Conservation (phyloP, 35 echinoderm and acorn worm species). For the Nesometra sesokonis region DNA sequence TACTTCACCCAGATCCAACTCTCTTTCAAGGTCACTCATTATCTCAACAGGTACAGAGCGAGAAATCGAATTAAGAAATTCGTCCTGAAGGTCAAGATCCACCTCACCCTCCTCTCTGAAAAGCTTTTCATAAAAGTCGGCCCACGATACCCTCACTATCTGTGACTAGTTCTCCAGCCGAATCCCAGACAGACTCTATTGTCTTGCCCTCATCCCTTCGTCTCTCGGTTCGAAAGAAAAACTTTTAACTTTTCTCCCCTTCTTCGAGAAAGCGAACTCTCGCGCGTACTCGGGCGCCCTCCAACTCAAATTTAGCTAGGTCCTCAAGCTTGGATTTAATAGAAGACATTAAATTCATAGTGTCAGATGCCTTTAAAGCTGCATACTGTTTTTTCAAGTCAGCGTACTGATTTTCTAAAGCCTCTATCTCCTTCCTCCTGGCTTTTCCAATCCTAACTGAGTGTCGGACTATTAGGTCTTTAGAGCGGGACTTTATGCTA, state of each 20-base stretch:
- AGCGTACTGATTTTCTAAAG: neutral
- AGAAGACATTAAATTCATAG: neutral
- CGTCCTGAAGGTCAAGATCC: neutral
- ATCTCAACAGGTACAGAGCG: no score
- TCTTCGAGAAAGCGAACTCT: slow-evolving; percentile 19
- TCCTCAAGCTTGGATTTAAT: neutral
- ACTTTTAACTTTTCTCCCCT: neutral
- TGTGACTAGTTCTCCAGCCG: neutral
- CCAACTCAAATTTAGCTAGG: neutral
- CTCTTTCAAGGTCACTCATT: neutral
- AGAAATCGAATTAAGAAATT: neutral
- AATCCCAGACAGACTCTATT: neutral
- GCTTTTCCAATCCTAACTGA: neutral
- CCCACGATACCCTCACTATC: neutral
- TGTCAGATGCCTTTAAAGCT: neutral
- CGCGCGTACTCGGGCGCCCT: neutral
- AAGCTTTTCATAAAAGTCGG: slow-evolving; percentile 11
- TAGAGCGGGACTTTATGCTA: neutral
- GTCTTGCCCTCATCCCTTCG: neutral
- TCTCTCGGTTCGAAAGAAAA: slow-evolving; percentile 1
- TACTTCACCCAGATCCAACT: neutral
- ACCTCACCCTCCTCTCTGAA: neutral
- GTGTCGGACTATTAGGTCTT: neutral
- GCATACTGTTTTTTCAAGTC: neutral
- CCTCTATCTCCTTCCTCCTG: neutral